A percentile compares a stretch with the other conserved stretches of the same genome.
Conservation (phyloP, 2,797 vertebrate species). For the Perodicticus potto region DNA sequence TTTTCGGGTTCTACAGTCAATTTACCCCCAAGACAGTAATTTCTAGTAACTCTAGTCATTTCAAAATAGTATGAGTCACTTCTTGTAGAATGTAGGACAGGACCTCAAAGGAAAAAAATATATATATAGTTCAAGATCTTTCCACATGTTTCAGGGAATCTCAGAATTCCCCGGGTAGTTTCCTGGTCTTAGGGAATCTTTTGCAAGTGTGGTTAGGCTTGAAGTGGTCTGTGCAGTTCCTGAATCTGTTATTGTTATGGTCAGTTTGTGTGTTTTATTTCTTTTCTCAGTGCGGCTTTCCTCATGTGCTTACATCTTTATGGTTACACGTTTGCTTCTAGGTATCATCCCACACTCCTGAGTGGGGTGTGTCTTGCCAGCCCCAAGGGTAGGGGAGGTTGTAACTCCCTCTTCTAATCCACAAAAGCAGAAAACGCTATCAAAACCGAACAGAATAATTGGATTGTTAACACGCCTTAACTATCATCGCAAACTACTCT, state of each 20-base stretch:
- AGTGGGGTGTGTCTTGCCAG: not conserved
- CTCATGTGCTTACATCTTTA: not conserved
- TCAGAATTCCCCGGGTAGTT: constrained; percentile 41
- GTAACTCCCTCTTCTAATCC: not conserved
- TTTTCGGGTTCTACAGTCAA: not conserved
- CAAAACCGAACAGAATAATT: not conserved
- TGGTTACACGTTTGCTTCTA: not conserved
- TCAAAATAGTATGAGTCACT: constrained; percentile 58
- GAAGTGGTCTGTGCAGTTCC: not conserved
- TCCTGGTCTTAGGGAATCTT: constrained; percentile 29
- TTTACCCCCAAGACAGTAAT: not conserved
- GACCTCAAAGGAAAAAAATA: constrained; percentile 36
- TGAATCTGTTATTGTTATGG: not conserved
- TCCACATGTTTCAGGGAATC: constrained; percentile 47
- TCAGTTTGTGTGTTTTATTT: not conserved
- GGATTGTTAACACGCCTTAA: not conserved
- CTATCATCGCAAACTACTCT: not conserved
- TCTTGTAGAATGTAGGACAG: constrained; percentile 44
- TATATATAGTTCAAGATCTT: not conserved
- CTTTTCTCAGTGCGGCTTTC: not conserved
- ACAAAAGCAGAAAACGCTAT: not conserved
- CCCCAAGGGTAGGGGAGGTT: not conserved
- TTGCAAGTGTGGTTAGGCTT: not conserved
- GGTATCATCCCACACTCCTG: not conserved
- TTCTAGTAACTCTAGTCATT: constrained; percentile 59